phyloP scores from a whole-genome alignment of 2,797 vertebrate genomes.

The Gorsachius magnificus region DNA sequence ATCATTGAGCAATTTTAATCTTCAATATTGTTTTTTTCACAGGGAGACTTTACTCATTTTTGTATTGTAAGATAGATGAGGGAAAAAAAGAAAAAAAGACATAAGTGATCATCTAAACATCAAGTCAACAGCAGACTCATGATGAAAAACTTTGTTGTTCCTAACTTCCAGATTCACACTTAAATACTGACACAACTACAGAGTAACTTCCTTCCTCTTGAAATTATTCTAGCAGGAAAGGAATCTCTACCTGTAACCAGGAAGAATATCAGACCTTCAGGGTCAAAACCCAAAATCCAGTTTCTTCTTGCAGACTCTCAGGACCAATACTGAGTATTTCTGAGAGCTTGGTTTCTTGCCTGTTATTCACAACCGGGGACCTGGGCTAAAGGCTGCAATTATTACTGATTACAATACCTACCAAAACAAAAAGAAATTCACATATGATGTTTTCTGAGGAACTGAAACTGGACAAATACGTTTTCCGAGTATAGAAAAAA shows the following conservation, averaged over 20 bases:
- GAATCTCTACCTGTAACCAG: constrained; percentile 10
- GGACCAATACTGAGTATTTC: neutral
- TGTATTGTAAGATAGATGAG: neutral
- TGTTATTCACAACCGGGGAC: neutral
- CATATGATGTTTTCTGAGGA: neutral
- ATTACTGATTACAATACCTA: neutral
- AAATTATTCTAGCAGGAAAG: constrained; percentile 32
- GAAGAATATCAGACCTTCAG: constrained; percentile 23
- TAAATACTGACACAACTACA: neutral
- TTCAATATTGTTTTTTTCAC: neutral
- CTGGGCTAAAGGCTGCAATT: neutral
- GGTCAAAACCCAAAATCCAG: neutral
- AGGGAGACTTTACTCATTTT: neutral
- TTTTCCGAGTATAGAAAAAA: neutral
- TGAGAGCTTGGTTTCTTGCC: constrained; percentile 11
- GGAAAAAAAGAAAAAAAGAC: no score
- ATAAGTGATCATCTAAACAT: neutral
- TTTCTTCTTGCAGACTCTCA: constrained; percentile 1
- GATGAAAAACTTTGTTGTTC: neutral
- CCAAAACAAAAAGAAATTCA: constrained; percentile 24
- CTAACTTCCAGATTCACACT: neutral
- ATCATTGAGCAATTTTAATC: neutral
- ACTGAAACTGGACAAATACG: neutral
- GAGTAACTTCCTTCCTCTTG: neutral
- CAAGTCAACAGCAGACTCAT: neutral